A percentile compares a stretch with the other conserved stretches of the same genome.
Conservation (phyloP, 2,113 vertebrate genomes). For the Hepsetus odoe region DNA sequence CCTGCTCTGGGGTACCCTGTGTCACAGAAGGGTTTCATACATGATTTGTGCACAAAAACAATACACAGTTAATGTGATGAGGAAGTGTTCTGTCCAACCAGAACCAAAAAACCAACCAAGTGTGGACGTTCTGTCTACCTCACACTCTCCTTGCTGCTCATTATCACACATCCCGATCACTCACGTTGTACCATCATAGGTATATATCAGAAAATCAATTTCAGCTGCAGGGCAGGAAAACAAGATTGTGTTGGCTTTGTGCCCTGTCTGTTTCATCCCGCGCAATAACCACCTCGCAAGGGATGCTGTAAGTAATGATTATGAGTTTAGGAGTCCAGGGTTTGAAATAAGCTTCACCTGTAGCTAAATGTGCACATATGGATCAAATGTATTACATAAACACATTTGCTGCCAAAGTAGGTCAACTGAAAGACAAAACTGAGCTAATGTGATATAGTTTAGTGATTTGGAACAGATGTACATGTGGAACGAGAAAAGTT, state of each 20-base stretch:
- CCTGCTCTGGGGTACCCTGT: background rate
- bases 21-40: background rate
- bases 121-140: slow-evolving; percentile 7
- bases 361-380: too few species aligned
- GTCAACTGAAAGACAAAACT: too few species aligned
- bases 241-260: slow-evolving; percentile 18
- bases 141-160: background rate
- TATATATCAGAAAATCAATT: slow-evolving; percentile 41
- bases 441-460: too few species aligned
- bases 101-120: background rate
- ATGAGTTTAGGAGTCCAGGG: background rate
- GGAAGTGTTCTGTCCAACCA: background rate
- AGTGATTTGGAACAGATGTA: too few species aligned
- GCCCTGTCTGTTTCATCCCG: slow-evolving; percentile 8
- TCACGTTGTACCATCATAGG: slow-evolving; percentile 1
- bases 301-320: background rate
- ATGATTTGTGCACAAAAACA: slow-evolving; percentile 1
- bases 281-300: background rate
- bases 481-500: too few species aligned
- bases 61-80: slow-evolving; percentile 10
- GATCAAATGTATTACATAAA: too few species aligned
- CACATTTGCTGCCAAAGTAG: too few species aligned
- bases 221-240: slow-evolving; percentile 16
- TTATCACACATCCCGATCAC: background rate
- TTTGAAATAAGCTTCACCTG: slow-evolving; percentile 4